Evolutionary conservation across 2,888 invertebrate genomes (phyloP).

Genomic region (Clistopyga incitator): DNA sequence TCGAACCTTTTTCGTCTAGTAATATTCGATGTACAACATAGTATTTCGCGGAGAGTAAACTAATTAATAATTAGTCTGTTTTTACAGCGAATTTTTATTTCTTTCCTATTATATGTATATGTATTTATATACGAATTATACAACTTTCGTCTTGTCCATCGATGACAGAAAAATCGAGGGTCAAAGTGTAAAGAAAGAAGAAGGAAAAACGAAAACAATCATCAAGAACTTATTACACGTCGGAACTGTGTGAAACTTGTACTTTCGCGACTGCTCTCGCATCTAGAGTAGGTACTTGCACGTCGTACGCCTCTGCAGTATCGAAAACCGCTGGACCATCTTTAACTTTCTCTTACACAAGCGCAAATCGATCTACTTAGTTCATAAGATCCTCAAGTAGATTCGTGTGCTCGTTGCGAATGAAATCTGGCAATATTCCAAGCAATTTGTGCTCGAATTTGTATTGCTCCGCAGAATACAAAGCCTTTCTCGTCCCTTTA

Average conservation of each 20-base stretch:
- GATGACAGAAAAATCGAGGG: conserved; percentile 38
- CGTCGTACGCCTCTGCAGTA: conserved; percentile 54
- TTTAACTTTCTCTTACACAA: conserved; percentile 6
- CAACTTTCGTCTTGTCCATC: conserved; percentile 44
- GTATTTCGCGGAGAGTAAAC: conserved; percentile 28
- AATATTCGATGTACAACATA: conserved; percentile 54
- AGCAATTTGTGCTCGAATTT: conserved; percentile 68
- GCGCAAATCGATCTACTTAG: conserved; percentile 56
- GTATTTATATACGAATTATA: conserved; percentile 47
- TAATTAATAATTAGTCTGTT: conserved; percentile 28
- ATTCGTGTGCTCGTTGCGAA: conserved; percentile 19
- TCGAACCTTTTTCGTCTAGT: conserved; percentile 29
- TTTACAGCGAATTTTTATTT: conserved; percentile 32
- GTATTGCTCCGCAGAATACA: conserved; percentile 65
- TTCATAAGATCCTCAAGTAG: conserved; percentile 52
- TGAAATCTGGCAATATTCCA: conserved; percentile 66
- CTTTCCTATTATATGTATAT: not conserved
- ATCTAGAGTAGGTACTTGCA: conserved; percentile 38
- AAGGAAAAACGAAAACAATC: conserved; percentile 12
- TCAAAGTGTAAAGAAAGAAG: conserved; percentile 8
- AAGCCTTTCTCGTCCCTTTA: conserved; percentile 53
- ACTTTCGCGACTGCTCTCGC: conserved; percentile 16
- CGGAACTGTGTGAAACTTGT: conserved; percentile 40
- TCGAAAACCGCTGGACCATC: conserved; percentile 17
- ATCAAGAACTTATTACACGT: conserved; percentile 54